Conservation (phyloP, 2,888 invertebrate genomes). For the Troglohyphantes excavatus region DNA sequence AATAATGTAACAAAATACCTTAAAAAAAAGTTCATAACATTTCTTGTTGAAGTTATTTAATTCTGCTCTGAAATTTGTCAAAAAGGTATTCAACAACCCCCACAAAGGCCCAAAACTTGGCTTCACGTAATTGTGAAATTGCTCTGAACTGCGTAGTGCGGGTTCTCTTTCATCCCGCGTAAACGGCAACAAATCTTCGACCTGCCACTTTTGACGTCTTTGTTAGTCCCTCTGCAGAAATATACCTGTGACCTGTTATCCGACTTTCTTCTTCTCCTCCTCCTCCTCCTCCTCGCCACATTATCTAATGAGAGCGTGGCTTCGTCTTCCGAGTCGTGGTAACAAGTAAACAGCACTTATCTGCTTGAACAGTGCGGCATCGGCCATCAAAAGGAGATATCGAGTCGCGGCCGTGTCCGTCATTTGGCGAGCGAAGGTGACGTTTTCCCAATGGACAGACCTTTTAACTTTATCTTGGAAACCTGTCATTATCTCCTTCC, state of each 20-base stretch:
- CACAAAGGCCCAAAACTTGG: neutral
- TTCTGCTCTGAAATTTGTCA: too few species aligned
- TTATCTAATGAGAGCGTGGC: constrained; percentile 20
- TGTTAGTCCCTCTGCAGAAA: neutral
- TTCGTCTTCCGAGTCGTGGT: neutral
- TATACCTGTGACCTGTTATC: neutral
- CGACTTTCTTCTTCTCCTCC: constrained; percentile 22
- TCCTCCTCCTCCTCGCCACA: too few species aligned
- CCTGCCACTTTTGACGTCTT: constrained; percentile 17
- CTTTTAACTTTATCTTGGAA: constrained; percentile 24
- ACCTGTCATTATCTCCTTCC: constrained; percentile 3
- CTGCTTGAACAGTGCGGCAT: constrained; percentile 30
- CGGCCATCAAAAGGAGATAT: constrained; percentile 28
- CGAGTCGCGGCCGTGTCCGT: constrained; percentile 33
- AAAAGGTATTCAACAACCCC: too few species aligned
- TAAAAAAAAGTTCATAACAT: too few species aligned
- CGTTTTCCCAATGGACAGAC: constrained; percentile 10
- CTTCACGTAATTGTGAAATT: neutral
- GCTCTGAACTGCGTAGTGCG: neutral
- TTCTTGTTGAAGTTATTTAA: too few species aligned
- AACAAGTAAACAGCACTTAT: constrained; percentile 30
- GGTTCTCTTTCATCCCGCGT: neutral
- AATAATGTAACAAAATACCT: too few species aligned
- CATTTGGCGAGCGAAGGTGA: constrained; percentile 28
- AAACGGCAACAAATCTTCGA: neutral